Evolutionary conservation across 1,140 invertebrate species (phyloP), one percentile per base, ranked within the genome.

Genomic region (Ridgeia piscesae): DNA sequence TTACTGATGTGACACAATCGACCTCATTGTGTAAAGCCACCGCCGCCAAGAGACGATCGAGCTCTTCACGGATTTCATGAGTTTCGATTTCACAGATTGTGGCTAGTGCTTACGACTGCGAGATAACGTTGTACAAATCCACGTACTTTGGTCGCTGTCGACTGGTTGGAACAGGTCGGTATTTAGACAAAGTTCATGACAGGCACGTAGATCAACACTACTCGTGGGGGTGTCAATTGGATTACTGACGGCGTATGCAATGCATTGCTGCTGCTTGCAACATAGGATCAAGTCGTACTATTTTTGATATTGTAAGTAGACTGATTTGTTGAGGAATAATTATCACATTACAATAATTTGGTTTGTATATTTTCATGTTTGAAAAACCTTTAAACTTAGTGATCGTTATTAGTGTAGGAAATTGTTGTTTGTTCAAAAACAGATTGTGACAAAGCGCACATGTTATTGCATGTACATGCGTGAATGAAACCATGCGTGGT

Each of bases 121-220:
- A 35, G 35, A 91, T 91, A 35, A 21, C 58, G 33, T 48, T 91
- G 91, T 91, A 33, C n/a, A n/a, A n/a, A n/a, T 31, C 35, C 31
- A 35, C 42, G 91, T 48, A 91, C 35, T 48, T 34, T 58, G 58
- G n/a, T 4, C 34, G 14, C 34, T 58, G 33, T 31, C 89, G n/a
- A 34, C 89, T 91, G 34, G 34, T 42, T 91, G 89, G 4, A 31
- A 91, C 89, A 17, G 34, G 34, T 91, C 31, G 89, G 89, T 91
- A 35, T 17, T 91, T 42, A 11, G 89, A 91, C 58, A 21, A 77
- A 8, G 58, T 27, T 77, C 58, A 77, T 77, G 58, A 21, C 8
- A 17, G 14, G 17, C 58, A 77, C 58, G 58, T 77, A 14, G 11
- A 77, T 77, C 58, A 77, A 77, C 58, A 77, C 27, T 2, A 77